These are phyloP conservation scores for Pseudomyrmex dendroicus DNA, from an alignment of 1,140 invertebrate species.

Conservation along the genomic window DNA sequence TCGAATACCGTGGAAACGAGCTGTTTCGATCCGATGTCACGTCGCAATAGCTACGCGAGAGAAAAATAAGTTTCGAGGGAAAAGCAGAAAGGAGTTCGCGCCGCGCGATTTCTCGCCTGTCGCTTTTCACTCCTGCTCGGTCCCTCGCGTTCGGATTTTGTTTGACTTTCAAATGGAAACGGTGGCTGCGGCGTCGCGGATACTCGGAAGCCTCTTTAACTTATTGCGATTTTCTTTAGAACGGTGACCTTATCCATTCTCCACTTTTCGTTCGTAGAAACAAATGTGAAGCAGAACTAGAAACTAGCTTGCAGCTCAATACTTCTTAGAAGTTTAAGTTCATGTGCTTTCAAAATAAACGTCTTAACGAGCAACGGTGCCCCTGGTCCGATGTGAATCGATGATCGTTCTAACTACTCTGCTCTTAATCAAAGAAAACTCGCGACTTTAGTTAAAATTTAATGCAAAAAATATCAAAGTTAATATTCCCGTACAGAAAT, in stretches of 20 bases:
- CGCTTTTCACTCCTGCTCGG: slow-evolving; percentile 12
- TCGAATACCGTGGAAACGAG: slow-evolving; percentile 33
- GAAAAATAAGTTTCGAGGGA: slow-evolving; percentile 29
- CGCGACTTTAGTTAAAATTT: slow-evolving; percentile 1
- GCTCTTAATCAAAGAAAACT: not conserved
- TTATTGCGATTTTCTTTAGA: slow-evolving; percentile 58
- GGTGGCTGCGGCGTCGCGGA: slow-evolving; percentile 16
- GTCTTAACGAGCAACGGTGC: not conserved
- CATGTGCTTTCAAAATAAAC: not conserved
- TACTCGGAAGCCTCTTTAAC: slow-evolving; percentile 2
- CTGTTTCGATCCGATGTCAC: slow-evolving; percentile 9
- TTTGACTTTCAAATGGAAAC: slow-evolving; percentile 74
- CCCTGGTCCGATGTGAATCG: not conserved
- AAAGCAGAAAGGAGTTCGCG: not conserved
- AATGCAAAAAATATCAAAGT: not conserved
- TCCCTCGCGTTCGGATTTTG: slow-evolving; percentile 60
- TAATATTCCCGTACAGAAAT: not conserved
- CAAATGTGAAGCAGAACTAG: not conserved
- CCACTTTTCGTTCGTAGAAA: not conserved
- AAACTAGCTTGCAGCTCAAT: not conserved
- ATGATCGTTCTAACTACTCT: not conserved
- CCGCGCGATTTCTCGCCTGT: slow-evolving; percentile 19
- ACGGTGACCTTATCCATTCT: not conserved
- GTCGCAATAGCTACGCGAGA: slow-evolving; percentile 4
- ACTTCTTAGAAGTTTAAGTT: slow-evolving; percentile 7